These are phyloP conservation scores for Mythimna albipuncta DNA, from an alignment of 2,888 invertebrate genomes.

Conservation along the genomic window DNA sequence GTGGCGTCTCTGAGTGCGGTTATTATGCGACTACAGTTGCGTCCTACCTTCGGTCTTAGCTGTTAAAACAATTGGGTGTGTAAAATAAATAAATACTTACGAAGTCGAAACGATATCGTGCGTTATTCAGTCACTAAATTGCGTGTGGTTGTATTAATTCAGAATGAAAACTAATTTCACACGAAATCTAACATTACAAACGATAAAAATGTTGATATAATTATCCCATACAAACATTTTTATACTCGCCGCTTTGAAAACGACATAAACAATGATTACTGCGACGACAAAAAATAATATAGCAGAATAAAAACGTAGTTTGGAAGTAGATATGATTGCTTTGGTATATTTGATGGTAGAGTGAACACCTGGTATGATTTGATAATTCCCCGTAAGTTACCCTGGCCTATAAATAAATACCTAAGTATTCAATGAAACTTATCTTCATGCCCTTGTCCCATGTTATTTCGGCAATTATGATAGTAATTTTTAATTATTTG, in stretches of 20 bases:
- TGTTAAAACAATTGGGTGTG: too few species aligned
- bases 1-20: too few species aligned
- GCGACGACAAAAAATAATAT: conserved; percentile 4
- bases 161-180: background rate
- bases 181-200: background rate
- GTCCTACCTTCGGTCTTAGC: too few species aligned
- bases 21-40: too few species aligned
- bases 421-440: too few species aligned
- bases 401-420: background rate
- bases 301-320: conserved; percentile 9
- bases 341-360: conserved; percentile 2
- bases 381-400: conserved; percentile 1
- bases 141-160: conserved; percentile 1
- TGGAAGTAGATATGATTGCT: background rate
- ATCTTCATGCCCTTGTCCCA: background rate
- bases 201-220: background rate
- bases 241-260: conserved; percentile 1
- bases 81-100: too few species aligned
- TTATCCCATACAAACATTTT: conserved; percentile 7
- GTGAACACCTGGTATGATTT: conserved; percentile 28
- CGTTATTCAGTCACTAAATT: background rate
- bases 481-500: background rate
- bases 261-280: conserved; percentile 5
- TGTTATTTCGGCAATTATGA: background rate
- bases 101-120: too few species aligned